Evolutionary conservation across 2,888 invertebrate genomes (phyloP).

Genomic region (Rhamphomyia laevipes): DNA sequence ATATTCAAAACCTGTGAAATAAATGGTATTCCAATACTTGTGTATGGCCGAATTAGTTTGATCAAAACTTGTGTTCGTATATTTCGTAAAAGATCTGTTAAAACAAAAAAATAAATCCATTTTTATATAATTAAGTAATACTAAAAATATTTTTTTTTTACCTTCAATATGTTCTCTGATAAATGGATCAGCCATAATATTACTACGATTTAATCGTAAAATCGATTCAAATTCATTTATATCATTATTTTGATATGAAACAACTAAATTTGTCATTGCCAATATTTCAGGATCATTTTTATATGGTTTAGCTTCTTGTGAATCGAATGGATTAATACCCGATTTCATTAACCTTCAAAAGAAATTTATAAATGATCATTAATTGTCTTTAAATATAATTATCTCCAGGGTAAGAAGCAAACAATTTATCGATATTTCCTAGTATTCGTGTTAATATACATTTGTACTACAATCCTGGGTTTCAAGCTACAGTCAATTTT

Average conservation of each 20-base stretch:
- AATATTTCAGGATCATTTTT: slow-evolving; percentile 98
- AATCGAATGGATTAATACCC: slow-evolving; percentile 98
- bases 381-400: too few species aligned
- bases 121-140: not conserved
- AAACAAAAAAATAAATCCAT: not conserved
- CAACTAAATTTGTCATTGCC: slow-evolving; percentile 97
- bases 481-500: too few species aligned
- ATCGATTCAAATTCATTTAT: slow-evolving; percentile 97
- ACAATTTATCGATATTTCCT: too few species aligned
- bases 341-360: slow-evolving; percentile 92
- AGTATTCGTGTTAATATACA: too few species aligned
- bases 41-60: slow-evolving; percentile 95
- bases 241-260: slow-evolving; percentile 95
- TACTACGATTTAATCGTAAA: slow-evolving; percentile 81
- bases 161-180: slow-evolving; percentile 97
- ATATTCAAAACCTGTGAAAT: slow-evolving; percentile 92
- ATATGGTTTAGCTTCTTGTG: slow-evolving; percentile 98
- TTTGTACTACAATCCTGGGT: too few species aligned
- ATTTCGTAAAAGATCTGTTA: slow-evolving; percentile 74
- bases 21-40: slow-evolving; percentile 93
- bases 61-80: slow-evolving; percentile 95
- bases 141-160: slow-evolving; percentile 19
- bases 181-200: slow-evolving; percentile 99
- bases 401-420: too few species aligned
- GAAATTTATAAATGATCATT: not conserved